phyloP scores from a whole-genome alignment of 2,888 invertebrate species.

The Fragum fragum region DNA sequence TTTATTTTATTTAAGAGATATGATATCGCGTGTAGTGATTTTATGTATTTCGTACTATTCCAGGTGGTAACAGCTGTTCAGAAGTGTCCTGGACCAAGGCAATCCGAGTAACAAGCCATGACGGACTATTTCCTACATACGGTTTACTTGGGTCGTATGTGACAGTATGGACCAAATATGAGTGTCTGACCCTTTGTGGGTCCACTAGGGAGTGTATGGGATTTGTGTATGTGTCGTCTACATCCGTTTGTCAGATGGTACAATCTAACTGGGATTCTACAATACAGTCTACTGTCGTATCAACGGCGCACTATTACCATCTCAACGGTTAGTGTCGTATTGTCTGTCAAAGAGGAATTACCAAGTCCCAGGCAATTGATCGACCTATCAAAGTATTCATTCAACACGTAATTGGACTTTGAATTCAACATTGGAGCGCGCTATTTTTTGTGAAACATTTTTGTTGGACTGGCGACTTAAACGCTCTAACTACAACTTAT shows the following conservation, averaged over 20 bases:
- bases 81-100: neutral
- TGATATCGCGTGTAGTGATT: no score
- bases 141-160: neutral
- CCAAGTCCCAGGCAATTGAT: no score
- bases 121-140: neutral
- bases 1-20: no score
- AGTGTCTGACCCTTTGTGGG: neutral
- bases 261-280: neutral
- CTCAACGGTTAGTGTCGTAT: neutral
- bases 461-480: no score
- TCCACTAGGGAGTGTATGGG: neutral
- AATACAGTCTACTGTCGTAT: no score
- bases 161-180: neutral
- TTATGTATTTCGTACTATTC: neutral
- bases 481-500: no score
- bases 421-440: no score
- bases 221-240: neutral
- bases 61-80: neutral
- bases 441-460: no score
- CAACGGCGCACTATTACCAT: neutral
- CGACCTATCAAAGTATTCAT: no score
- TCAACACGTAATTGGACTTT: no score
- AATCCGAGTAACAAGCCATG: neutral
- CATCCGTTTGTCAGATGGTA: slow-evolving; percentile 1
- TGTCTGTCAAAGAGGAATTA: no score